Percentiles rank a stretch among this genome's conserved stretches.
phyloP scores from a whole-genome alignment of 2,113 vertebrate species.

The Lutjanus erythropterus region DNA sequence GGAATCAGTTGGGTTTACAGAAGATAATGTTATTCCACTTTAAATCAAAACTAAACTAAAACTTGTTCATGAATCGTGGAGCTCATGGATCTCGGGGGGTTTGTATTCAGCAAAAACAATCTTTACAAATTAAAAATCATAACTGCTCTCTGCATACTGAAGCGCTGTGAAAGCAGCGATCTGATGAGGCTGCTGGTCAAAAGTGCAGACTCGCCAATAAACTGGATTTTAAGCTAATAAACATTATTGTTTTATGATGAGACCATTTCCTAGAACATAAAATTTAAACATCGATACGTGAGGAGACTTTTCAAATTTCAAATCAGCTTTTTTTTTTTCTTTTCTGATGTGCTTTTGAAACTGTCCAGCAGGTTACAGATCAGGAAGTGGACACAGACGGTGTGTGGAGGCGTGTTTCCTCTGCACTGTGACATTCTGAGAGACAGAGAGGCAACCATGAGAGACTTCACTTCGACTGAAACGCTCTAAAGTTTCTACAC shows the following conservation, averaged over 20 bases:
- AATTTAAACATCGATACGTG: not conserved
- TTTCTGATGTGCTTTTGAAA: not conserved
- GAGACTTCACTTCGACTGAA: not conserved
- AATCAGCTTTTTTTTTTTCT: not conserved
- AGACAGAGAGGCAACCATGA: not conserved
- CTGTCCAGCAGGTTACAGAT: not conserved
- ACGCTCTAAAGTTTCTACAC: conserved; percentile 1
- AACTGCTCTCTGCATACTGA: not conserved
- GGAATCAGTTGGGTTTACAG: not conserved
- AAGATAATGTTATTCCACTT: not conserved
- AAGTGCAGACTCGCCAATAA: not conserved
- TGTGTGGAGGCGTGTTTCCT: no score
- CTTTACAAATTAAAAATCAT: not conserved
- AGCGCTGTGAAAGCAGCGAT: not conserved
- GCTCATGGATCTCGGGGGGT: not conserved
- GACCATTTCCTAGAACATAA: not conserved
- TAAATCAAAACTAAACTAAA: not conserved
- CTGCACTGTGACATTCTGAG: conserved; percentile 39
- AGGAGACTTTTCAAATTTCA: not conserved
- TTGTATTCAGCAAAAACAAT: not conserved
- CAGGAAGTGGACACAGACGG: not conserved
- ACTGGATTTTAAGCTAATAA: not conserved
- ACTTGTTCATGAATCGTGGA: not conserved
- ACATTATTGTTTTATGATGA: not conserved
- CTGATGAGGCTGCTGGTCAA: not conserved